A percentile compares a stretch with the other conserved stretches of the same genome.
Evolutionary conservation across 2,113 vertebrate species (phyloP).

Genomic region (Phaethornis superciliosus): DNA sequence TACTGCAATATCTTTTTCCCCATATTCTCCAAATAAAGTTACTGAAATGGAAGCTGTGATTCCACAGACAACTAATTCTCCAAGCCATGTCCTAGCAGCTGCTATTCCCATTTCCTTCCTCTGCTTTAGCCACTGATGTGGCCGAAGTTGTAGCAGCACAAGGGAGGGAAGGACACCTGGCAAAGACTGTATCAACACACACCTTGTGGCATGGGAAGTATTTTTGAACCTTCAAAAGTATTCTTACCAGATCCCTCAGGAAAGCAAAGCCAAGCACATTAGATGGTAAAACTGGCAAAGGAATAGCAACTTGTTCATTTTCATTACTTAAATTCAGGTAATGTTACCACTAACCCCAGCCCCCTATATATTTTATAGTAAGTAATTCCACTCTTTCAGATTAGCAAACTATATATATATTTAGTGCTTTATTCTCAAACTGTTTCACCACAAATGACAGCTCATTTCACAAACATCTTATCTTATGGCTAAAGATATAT

Average conservation of each 20-base stretch:
- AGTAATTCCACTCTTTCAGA: conserved; percentile 33
- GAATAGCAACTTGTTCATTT: neutral
- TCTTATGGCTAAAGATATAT: conserved; percentile 71
- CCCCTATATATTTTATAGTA: neutral
- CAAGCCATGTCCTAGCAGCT: neutral
- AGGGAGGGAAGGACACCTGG: neutral
- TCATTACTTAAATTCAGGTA: conserved; percentile 25
- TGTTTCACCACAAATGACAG: conserved; percentile 68
- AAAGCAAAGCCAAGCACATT: neutral
- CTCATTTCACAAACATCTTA: conserved; percentile 70
- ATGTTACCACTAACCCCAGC: neutral
- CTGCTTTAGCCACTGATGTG: too few species aligned
- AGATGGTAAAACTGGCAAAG: neutral
- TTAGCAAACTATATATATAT: conserved; percentile 59
- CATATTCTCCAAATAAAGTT: conserved; percentile 2
- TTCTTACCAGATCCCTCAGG: neutral
- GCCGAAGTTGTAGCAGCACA: neutral
- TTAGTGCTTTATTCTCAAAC: conserved; percentile 58
- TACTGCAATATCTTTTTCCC: neutral
- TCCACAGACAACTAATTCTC: neutral
- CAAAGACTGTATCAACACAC: neutral
- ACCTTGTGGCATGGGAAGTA: neutral
- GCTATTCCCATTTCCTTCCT: neutral
- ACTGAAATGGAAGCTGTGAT: neutral
- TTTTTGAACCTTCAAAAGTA: neutral